Conservation (phyloP, 2,797 vertebrate species). For the Sebastes kiyomatsui region DNA sequence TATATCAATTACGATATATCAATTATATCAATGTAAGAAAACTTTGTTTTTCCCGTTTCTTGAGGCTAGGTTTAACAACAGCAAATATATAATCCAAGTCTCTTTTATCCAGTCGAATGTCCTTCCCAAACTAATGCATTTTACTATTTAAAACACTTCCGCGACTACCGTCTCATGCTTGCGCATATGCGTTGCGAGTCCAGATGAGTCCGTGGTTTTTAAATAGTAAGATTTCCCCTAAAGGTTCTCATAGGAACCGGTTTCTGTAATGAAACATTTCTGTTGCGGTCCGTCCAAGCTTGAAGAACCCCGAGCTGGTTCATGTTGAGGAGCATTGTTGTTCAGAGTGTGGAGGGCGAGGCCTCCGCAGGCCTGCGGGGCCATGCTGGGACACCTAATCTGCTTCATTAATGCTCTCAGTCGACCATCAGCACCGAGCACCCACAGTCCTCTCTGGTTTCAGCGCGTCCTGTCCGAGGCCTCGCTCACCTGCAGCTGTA, state of each 20-base stretch:
- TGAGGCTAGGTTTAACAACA: too few species aligned
- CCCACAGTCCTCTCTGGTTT: constrained; percentile 76
- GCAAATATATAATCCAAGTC: too few species aligned
- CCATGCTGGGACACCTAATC: constrained; percentile 75
- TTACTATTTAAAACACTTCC: too few species aligned
- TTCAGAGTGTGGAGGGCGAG: background rate
- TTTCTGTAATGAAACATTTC: background rate
- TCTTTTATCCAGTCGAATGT: too few species aligned
- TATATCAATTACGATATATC: too few species aligned
- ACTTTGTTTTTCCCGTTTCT: too few species aligned
- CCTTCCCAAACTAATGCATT: too few species aligned
- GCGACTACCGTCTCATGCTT: too few species aligned
- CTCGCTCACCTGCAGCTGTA: constrained; percentile 62
- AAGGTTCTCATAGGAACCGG: background rate
- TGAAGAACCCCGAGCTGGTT: background rate
- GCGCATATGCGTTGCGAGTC: too few species aligned
- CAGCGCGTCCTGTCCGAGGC: constrained; percentile 45
- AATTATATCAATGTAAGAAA: too few species aligned
- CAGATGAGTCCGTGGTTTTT: too few species aligned
- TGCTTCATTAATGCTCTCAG: constrained; percentile 81
- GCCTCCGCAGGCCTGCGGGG: constrained; percentile 25
- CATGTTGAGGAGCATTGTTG: background rate
- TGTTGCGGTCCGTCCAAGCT: background rate
- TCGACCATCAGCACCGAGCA: constrained; percentile 73
- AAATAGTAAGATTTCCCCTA: too few species aligned